Base-by-base conservation (phyloP, 2,888 invertebrate genomes). In the Dolichopus griseipennis region DNA sequence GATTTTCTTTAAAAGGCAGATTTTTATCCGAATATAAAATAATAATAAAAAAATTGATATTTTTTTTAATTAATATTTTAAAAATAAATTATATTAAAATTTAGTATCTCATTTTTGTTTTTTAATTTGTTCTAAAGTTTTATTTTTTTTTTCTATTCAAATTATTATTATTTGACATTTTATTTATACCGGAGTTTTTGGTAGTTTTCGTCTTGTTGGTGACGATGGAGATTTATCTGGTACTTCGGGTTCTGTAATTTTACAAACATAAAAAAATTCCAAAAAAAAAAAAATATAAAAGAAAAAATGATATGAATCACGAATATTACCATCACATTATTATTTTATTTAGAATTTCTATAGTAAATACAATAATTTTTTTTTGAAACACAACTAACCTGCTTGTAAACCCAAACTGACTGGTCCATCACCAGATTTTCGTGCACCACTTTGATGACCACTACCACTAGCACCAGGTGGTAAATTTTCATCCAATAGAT, bases 181-280 rank as follows among this genome's bases (percentile, higher is more conserved):
- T 52, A 85, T 89, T 91, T 93, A 91, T 93, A 95, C 94, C 90
- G 95, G 95, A 84, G 95, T 95, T 89, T 94, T 94, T 83, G 95
- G 95, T 84, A 95, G 87, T 90, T 94, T 94, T 87, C 95, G 89
- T 86, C 93, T 87, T 75, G 94, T 92, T 78, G 93, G 93, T 79
- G 93, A 93, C 75, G 92, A 89, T 78, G 92, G 93, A 77, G 91
- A 87, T 87, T 93, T 93, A 83, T 92, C 92, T 69, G 75, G 77
- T 63, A 69, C 41, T 81, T 93, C 93, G 75, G 90, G 87, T 84
- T 93, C 93, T 93, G 90, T 76, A 85, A 85, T 66, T 67, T 43
- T 6, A 61, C 15, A 52, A 52, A 52, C 1, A 7, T 18, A 52
- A 52, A 52, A 15, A 52, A 52, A 4, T 52, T 12, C 52, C 9